Evolutionary conservation across 2,797 vertebrate species (phyloP), one percentile per base, ranked within the genome.

Genomic region (Argentina silus): DNA sequence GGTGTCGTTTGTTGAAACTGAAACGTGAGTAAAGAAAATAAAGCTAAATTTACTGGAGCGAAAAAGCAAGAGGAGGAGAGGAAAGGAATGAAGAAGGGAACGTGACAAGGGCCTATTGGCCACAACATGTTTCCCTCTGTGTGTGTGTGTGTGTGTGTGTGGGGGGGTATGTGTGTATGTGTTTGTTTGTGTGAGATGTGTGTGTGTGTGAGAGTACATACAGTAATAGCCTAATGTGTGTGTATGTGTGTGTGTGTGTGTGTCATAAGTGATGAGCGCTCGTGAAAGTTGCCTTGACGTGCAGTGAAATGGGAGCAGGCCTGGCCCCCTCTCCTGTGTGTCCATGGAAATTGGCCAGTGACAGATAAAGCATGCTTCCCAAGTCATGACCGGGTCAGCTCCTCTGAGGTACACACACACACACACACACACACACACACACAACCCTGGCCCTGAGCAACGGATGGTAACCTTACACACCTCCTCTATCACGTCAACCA

Each of bases 241-340:
- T 62, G 67, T 55, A 55, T 44, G 53, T 36, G 14, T 10, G 66
- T 51, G 23, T 36, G 44, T 19, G 57, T 17, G 47, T 45, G 45
- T 21, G 55, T 67, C 43, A 63, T 80, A 80, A 87, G 81, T 76
- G 81, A 83, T 82, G 83, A 71, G 68, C 63, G 7, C 71, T 71
- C 19, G 73, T 57, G 60, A 79, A 86, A 86, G 84, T 67, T 67
- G 83, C 82, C 70, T 53, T 50, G n/a, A 69, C 86, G 83, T 78
- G 77, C 88, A 84, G 69, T 83, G 61, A 84, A 88, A 83, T 72
- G 70, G 27, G 81, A 87, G 84, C 27, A 19, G 3, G 27, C 73
- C 62, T 15, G 59, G 55, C 57, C 10, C 45, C 3, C 21, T 10
- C n/a, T 12, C 47, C 23, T 27, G 21, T 7, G 45, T 62, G 57